Evolutionary conservation across 2,797 vertebrate genomes (phyloP).

Genomic region (Sternotherus odoratus): DNA sequence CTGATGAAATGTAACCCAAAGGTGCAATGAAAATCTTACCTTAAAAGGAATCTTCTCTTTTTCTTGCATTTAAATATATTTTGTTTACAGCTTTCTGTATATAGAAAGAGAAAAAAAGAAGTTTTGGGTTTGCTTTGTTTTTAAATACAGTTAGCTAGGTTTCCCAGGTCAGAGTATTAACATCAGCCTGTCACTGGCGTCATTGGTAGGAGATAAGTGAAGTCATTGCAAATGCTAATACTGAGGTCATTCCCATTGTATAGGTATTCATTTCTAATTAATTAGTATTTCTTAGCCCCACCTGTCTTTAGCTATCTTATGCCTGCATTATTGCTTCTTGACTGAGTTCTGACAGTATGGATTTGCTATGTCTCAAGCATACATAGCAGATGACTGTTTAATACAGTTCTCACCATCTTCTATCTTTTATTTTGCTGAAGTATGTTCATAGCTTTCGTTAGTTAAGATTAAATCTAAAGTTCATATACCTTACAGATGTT

Average conservation of each 20-base stretch:
- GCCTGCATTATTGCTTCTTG: not conserved
- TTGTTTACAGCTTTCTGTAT: not conserved
- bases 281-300: not conserved
- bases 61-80: not conserved
- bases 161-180: not conserved
- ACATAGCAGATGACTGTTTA: not conserved
- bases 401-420: not conserved
- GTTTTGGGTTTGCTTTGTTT: constrained; percentile 27
- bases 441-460: not conserved
- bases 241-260: not conserved
- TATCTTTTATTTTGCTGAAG: not conserved
- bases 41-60: not conserved
- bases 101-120: constrained; percentile 24
- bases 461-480: not conserved
- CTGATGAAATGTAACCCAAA: constrained; percentile 44
- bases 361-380: not conserved
- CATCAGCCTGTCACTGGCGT: constrained; percentile 3
- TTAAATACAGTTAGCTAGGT: not conserved
- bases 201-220: constrained; percentile 1
- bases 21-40: not conserved
- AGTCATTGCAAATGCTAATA: not conserved
- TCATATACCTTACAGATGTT: not conserved
- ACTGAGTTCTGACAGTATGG: not conserved
- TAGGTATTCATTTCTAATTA: not conserved
- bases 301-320: constrained; percentile 17